Base-by-base conservation (phyloP, 2,888 invertebrate genomes). In the Marronus borbonicus region DNA sequence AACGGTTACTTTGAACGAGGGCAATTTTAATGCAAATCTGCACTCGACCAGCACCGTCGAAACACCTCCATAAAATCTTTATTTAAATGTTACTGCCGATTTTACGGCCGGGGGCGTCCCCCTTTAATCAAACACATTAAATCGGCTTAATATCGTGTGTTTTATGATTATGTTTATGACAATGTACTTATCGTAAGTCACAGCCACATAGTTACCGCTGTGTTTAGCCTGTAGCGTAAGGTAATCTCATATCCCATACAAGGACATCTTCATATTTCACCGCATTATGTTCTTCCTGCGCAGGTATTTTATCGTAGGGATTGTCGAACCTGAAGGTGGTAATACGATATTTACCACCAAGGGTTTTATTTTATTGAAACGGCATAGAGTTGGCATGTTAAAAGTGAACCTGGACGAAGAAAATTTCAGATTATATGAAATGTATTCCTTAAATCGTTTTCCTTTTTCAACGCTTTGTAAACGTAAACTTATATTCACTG, bases 151-250 rank as follows among this genome's bases (percentile, higher is more conserved):
- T 58, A n/a, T 44, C 20, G 39, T 24, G 50, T 39, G 72, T 58
- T 72, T 72, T 58, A 55, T 17, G 72, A 72, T 58, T 58, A 44
- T 72, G 60, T 20, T 49, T 50, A 24, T 50, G 39, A 72, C 60
- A 58, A 39, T 58, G 44, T 60, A 20, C 58, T 72, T 72, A 72
- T 44, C 39, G 72, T 72, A 72, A 58, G 69, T 69, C 69, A 69
- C 52, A 24, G n/a, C 50, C 31, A 28, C 31, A 52, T 28, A 8
- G n/a, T 50, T 55, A 31, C 52, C 69, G 31, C 10, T 69, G 69
- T 17, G 31, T 36, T 64, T 17, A 10, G 28, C 52, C 10, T 28
- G 14, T n/a, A 52, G 3, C 55, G 55, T 5, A 17, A 58, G 3
- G 17, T 44, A 20, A 58, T 58, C 20, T 3, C 3, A 20, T n/a